These are phyloP conservation scores for Nomada hirtipes DNA, from an alignment of 2,888 invertebrate species.

Conservation along the genomic window DNA sequence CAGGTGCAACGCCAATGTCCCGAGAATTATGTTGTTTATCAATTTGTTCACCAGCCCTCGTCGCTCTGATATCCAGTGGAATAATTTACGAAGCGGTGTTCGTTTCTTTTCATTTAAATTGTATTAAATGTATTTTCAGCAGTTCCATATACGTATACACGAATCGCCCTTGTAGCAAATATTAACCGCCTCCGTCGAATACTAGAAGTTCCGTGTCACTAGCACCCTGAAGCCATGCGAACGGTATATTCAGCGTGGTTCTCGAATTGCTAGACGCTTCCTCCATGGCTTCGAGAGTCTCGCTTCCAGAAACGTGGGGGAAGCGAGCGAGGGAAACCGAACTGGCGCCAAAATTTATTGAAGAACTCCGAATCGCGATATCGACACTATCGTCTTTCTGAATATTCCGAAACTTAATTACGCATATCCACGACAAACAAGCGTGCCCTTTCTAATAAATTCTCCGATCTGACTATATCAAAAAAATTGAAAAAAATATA, in stretches of 20 bases:
- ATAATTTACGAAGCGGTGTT: not conserved
- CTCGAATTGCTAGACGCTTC: not conserved
- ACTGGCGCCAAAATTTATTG: not conserved
- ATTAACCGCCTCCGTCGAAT: not conserved
- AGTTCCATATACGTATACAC: no score
- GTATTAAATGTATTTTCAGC: not conserved
- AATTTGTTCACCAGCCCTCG: not conserved
- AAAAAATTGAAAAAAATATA: no score
- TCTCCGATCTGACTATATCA: no score
- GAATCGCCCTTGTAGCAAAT: not conserved
- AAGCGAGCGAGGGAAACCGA: not conserved
- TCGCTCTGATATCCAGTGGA: not conserved
- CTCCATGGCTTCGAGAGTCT: not conserved
- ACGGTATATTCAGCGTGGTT: not conserved
- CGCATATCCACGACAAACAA: no score
- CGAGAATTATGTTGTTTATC: conserved; percentile 9
- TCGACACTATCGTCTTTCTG: not conserved
- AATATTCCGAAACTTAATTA: not conserved
- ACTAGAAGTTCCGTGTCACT: not conserved
- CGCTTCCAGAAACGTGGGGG: not conserved
- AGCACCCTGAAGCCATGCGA: not conserved
- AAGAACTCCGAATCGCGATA: not conserved
- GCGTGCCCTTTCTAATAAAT: no score
- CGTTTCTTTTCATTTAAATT: not conserved
- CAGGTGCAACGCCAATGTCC: conserved; percentile 9